These are phyloP conservation scores for Odontamblyopus rebecca DNA, from an alignment of 2,797 vertebrate species.

Conservation along the genomic window DNA sequence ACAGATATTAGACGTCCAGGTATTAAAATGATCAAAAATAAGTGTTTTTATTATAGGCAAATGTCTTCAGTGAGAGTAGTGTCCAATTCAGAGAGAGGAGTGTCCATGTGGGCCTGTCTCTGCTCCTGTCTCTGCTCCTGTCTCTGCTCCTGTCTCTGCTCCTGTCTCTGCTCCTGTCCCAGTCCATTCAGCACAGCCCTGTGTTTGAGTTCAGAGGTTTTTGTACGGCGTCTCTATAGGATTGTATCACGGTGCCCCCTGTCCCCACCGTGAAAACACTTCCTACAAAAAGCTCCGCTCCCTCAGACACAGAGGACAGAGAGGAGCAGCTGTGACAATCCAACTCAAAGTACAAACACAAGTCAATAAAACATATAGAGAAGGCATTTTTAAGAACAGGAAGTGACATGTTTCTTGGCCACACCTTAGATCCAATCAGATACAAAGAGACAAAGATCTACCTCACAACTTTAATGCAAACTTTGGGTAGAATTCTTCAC, in stretches of 20 bases:
- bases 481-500: background rate
- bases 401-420: slow-evolving; percentile 46
- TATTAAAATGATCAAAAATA: background rate
- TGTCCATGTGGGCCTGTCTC: background rate
- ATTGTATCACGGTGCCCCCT: slow-evolving; percentile 87
- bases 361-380: slow-evolving; percentile 11
- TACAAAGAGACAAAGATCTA: background rate
- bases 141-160: background rate
- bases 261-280: slow-evolving; percentile 86
- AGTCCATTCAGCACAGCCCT: background rate
- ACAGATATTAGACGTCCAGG: background rate
- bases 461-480: background rate
- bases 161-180: background rate
- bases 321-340: slow-evolving; percentile 1
- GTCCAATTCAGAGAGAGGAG: background rate
- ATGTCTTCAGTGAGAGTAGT: background rate
- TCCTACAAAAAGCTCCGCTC: slow-evolving; percentile 83
- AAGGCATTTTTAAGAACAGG: slow-evolving; percentile 24
- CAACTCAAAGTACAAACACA: slow-evolving; percentile 56
- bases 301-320: too few species aligned
- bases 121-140: background rate
- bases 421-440: slow-evolving; percentile 25
- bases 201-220: slow-evolving; percentile 72
- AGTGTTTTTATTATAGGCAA: background rate
- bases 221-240: slow-evolving; percentile 82